Percentiles rank a stretch among this genome's conserved stretches.
Evolutionary conservation across 2,797 vertebrate genomes (phyloP).

Genomic region (Clamator glandarius): DNA sequence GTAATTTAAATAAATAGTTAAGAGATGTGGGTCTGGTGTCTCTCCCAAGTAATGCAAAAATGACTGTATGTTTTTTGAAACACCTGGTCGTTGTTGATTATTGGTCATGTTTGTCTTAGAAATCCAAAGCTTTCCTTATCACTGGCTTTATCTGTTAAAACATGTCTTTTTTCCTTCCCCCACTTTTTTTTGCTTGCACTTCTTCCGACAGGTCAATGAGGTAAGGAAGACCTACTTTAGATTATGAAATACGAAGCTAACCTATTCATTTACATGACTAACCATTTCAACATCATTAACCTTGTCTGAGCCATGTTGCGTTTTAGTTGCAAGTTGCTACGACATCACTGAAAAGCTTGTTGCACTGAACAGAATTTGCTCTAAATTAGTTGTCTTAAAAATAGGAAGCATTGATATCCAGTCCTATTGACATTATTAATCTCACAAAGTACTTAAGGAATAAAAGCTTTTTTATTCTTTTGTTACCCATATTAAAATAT

Average conservation of each 20-base stretch:
- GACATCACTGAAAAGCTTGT: not conserved
- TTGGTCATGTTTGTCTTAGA: conserved; percentile 61
- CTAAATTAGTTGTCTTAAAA: not conserved
- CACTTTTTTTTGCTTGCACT: conserved; percentile 84
- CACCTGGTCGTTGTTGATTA: conserved; percentile 31
- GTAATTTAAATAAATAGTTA: not conserved
- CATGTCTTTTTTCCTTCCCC: conserved; percentile 78
- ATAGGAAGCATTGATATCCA: conserved; percentile 41
- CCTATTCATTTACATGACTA: conserved; percentile 81
- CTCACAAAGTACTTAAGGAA: conserved; percentile 42
- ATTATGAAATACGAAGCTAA: conserved; percentile 75
- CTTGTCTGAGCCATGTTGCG: conserved; percentile 48
- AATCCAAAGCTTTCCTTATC: conserved; percentile 74
- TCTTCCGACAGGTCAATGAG: conserved; percentile 96
- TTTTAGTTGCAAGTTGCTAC: conserved; percentile 42
- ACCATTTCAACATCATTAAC: conserved; percentile 73
- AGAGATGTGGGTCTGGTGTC: not conserved
- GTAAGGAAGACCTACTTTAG: conserved; percentile 87
- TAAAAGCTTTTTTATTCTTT: not conserved
- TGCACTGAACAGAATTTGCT: conserved; percentile 57
- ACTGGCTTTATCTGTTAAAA: conserved; percentile 82
- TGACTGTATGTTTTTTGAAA: not conserved
- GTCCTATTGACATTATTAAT: conserved; percentile 64
- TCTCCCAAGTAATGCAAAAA: not conserved
- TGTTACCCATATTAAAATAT: not conserved